Base-by-base conservation (phyloP, 2,797 vertebrate genomes). In the Carapus acus region DNA sequence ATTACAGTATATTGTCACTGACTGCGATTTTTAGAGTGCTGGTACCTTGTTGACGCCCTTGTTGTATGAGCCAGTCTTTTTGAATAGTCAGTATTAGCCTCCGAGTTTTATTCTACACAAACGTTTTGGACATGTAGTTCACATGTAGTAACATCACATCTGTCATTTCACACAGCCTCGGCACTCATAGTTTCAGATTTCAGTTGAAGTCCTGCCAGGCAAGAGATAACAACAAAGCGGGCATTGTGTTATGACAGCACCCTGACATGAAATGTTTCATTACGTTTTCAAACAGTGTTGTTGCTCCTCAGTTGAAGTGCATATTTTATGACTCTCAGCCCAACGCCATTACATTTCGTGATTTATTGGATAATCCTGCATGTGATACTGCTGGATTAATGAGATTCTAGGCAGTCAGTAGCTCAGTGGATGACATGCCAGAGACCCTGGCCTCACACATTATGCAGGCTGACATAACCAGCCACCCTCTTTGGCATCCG, bases 391-490 rank as follows among this genome's bases (percentile, higher is more conserved):
- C 17, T n/a, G 56, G 69, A 69, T 55, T 66, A 61, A 62, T 67
- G 60, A 56, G 57, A 43, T 27, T 44, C 36, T 3, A 31, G 37
- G 19, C 41, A 37, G 56, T 63, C 60, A 52, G 63, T 66, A 41
- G 54, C 61, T 69, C 58, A 15, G 50, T 39, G 18, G 31, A 47
- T 69, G 74, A 74, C 71, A 68, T 62, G 69, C 76, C 71, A 68
- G 70, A 70, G 69, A 62, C 55, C 58, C 67, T 59, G 67, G 41
- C 68, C 60, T 6, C 41, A 49, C 70, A 64, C 60, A 76, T 76
- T 69, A 76, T 62, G 66, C 67, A 76, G 76, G 72, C 80, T 77
- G 80, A 80, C 76, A 80, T 74, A 78, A 77, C 43, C 76, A 71
- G 71, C 67, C 67, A 44, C 51, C 65, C 71, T 68, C 52, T 27